Percentiles rank a stretch among this genome's conserved stretches.
Conservation (phyloP, 2,113 vertebrate species). For the Hylia prasina region DNA sequence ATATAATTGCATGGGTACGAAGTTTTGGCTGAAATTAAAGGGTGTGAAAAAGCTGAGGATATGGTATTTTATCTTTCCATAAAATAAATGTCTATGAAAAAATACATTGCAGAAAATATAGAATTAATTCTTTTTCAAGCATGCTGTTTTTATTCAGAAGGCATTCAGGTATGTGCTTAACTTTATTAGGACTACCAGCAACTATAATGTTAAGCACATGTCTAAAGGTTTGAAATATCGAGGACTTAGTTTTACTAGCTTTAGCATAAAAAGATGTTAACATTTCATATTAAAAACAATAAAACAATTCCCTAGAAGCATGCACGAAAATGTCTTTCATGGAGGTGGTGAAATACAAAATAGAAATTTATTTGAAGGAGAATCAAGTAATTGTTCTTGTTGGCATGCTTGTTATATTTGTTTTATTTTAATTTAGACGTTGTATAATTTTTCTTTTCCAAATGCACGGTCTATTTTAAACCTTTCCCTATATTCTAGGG, state of each 20-base stretch:
- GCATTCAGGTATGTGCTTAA: background rate
- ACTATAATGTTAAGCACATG: background rate
- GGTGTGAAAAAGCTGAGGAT: background rate
- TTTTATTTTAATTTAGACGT: background rate
- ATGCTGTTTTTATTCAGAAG: background rate
- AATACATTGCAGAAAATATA: background rate
- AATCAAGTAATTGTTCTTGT: background rate
- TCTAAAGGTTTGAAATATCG: background rate
- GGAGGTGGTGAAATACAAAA: slow-evolving; percentile 8
- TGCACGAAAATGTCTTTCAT: background rate
- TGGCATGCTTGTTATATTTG: background rate
- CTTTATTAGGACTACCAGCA: background rate
- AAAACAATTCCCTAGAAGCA: background rate
- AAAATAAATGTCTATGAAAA: background rate
- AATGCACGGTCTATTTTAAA: background rate
- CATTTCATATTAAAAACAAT: background rate
- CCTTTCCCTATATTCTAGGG: background rate
- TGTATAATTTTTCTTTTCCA: background rate
- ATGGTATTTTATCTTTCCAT: background rate
- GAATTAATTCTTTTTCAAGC: background rate
- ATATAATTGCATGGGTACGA: background rate
- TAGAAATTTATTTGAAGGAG: background rate
- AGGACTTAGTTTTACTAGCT: background rate
- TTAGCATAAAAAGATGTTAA: slow-evolving; percentile 21
- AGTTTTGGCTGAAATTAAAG: slow-evolving; percentile 16